Percentiles rank a stretch among this genome's conserved stretches.
Conservation (phyloP, 2,113 vertebrate genomes). For the Bungarus multicinctus region DNA sequence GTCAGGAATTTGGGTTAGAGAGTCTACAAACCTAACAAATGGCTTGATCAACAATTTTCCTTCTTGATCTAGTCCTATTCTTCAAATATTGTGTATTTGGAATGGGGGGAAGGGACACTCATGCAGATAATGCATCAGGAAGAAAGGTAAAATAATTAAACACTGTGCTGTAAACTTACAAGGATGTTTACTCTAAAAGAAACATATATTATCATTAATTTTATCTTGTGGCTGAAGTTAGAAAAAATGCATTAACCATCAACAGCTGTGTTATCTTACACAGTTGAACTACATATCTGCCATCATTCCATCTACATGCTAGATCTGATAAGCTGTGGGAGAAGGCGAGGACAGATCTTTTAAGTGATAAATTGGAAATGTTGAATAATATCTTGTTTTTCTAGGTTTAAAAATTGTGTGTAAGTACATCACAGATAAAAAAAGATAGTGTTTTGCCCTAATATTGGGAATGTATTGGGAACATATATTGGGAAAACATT, state of each 20-base stretch:
- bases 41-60: conserved; percentile 25
- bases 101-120: neutral
- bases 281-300: conserved; percentile 40
- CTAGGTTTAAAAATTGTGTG: neutral
- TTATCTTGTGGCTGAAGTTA: neutral
- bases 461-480: neutral
- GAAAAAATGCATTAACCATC: conserved; percentile 42
- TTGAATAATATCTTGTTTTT: neutral
- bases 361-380: neutral
- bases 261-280: conserved; percentile 31
- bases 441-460: conserved; percentile 3
- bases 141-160: neutral
- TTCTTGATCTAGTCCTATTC: conserved; percentile 32
- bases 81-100: neutral
- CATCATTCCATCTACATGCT: conserved; percentile 40
- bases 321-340: conserved; percentile 1
- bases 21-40: conserved; percentile 30
- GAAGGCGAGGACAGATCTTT: neutral
- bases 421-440: neutral
- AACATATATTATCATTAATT: neutral
- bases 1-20: conserved; percentile 5
- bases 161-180: neutral
- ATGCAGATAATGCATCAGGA: neutral
- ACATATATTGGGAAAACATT: neutral
- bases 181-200: neutral